A percentile compares a stretch with the other conserved stretches of the same genome.
Conservation (phyloP, 2,797 vertebrate species). For the Nyctibius grandis region DNA sequence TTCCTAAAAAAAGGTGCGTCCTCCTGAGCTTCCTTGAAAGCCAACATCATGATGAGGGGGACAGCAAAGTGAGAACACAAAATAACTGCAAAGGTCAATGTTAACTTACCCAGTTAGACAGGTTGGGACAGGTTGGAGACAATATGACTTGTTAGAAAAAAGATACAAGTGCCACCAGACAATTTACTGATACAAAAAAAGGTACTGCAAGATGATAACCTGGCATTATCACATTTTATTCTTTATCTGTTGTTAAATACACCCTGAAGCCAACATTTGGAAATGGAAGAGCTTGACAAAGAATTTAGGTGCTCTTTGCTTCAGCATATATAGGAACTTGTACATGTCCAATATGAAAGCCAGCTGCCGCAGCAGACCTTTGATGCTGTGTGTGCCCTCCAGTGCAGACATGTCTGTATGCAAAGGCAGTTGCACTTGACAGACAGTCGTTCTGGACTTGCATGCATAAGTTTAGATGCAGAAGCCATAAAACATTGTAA, state of each 20-base stretch:
- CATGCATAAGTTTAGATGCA: constrained; percentile 20
- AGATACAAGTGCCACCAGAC: neutral
- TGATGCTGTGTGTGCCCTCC: neutral
- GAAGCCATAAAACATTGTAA: constrained; percentile 33
- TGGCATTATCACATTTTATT: neutral
- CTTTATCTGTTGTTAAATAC: neutral
- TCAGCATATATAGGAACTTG: neutral
- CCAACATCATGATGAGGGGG: neutral
- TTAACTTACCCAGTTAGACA: neutral
- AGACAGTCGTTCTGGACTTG: neutral
- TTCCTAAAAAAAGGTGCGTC: neutral
- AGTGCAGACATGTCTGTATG: neutral
- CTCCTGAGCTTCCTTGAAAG: neutral
- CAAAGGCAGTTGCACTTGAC: neutral
- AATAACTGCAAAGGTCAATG: neutral
- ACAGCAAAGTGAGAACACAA: neutral
- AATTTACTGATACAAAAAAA: neutral
- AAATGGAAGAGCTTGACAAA: neutral
- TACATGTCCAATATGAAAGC: neutral
- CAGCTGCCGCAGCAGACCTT: neutral
- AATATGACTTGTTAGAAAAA: neutral
- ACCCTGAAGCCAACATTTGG: neutral
- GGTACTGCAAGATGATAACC: neutral
- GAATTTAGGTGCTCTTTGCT: neutral
- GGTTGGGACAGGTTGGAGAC: neutral